Conservation (phyloP, 1,140 invertebrate genomes). For the Agrypnia vestita region DNA sequence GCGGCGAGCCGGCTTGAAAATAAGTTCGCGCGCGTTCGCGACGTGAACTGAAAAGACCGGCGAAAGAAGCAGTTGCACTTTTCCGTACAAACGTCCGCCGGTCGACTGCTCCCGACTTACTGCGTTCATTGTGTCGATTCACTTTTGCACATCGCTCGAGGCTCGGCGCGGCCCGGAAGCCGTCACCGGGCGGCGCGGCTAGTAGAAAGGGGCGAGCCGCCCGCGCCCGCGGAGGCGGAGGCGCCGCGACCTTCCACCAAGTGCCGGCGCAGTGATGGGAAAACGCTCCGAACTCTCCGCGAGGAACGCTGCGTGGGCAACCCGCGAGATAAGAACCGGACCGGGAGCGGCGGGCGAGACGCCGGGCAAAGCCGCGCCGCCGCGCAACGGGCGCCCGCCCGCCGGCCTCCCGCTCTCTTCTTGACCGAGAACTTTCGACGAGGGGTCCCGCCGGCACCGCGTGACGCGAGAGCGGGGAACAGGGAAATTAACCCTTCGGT, state of each 20-base stretch:
- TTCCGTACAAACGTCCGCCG: slow-evolving; percentile 16
- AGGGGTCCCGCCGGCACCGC: background rate
- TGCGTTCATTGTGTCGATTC: slow-evolving; percentile 28
- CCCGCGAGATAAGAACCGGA: slow-evolving; percentile 9
- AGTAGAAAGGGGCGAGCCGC: slow-evolving; percentile 20
- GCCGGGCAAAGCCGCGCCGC: background rate
- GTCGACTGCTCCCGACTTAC: slow-evolving; percentile 26
- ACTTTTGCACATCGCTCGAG: slow-evolving; percentile 27
- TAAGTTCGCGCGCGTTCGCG: slow-evolving; percentile 8
- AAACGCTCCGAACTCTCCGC: background rate
- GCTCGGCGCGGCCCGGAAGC: background rate
- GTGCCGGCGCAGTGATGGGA: too few relatives aligned
- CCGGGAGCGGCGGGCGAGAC: background rate
- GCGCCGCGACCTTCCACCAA: background rate
- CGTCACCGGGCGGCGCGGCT: background rate
- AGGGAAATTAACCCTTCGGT: background rate
- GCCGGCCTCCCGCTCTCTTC: background rate
- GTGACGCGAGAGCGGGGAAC: background rate
- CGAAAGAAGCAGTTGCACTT: slow-evolving; percentile 18
- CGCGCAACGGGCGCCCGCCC: background rate
- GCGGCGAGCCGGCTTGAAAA: too few relatives aligned
- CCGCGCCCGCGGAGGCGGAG: background rate
- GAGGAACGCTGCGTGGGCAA: background rate
- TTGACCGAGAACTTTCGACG: background rate
- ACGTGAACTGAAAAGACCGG: background rate